Conservation (phyloP, 2,113 vertebrate genomes). For the Odontophorus gujanensis region DNA sequence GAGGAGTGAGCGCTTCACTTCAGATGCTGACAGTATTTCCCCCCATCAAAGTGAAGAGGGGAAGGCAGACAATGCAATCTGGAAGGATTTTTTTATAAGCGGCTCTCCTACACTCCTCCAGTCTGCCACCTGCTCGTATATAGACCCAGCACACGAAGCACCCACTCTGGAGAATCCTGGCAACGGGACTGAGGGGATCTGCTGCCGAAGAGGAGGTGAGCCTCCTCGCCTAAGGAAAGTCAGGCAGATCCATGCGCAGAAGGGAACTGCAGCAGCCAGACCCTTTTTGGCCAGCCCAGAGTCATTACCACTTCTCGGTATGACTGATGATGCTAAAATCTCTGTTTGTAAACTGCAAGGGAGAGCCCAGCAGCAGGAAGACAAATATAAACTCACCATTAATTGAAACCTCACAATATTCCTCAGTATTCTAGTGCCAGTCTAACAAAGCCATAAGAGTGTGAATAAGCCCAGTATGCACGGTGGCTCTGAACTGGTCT, state of each 20-base stretch:
- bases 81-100: constrained; percentile 46
- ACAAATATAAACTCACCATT: constrained; percentile 44
- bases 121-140: constrained; percentile 64
- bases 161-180: constrained; percentile 40
- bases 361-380: constrained; percentile 56
- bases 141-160: constrained; percentile 60
- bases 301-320: constrained; percentile 27
- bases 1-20: constrained; percentile 44
- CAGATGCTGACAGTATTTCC: constrained; percentile 50
- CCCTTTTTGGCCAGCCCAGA: neutral
- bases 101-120: constrained; percentile 68
- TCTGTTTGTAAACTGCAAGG: constrained; percentile 25
- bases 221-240: neutral
- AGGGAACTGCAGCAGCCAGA: constrained; percentile 1
- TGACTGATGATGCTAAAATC: constrained; percentile 48
- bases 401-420: constrained; percentile 54
- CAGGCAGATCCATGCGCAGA: neutral
- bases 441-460: constrained; percentile 34
- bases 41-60: constrained; percentile 1
- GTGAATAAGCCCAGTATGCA: constrained; percentile 32
- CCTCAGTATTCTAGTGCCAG: constrained; percentile 34
- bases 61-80: constrained; percentile 73
- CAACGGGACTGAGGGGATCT: constrained; percentile 26
- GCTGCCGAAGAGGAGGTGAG: constrained; percentile 18
- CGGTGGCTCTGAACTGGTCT: constrained; percentile 37